Evolutionary conservation across 2,797 vertebrate species (phyloP).

Genomic region (Tenualosa ilisha): DNA sequence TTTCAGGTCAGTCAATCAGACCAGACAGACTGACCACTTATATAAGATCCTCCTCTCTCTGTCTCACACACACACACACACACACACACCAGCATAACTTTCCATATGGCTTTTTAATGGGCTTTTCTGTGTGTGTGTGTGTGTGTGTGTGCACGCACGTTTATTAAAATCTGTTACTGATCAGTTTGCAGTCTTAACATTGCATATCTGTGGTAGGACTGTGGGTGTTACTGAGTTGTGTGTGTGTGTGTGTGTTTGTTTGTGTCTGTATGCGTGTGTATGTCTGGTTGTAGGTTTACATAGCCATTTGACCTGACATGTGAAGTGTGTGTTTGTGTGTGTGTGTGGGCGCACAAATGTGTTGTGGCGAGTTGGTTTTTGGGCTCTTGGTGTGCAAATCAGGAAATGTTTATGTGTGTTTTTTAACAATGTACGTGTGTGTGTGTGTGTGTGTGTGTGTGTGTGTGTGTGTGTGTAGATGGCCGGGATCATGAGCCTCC

Average conservation of each 20-base stretch:
- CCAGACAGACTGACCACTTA: neutral
- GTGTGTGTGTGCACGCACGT: neutral
- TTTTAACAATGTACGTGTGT: neutral
- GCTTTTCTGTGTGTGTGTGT: neutral
- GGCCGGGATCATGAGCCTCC: neutral
- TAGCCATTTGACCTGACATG: neutral
- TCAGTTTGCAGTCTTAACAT: neutral
- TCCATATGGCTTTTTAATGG: slow-evolving; percentile 3
- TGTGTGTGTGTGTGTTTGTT: slow-evolving; percentile 10
- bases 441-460: neutral
- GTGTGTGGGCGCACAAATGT: neutral
- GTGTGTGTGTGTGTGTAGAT: neutral
- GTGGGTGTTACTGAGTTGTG: neutral
- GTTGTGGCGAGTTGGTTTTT: too few relatives aligned
- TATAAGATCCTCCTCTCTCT: neutral
- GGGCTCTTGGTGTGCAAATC: too few relatives aligned
- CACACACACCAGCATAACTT: neutral
- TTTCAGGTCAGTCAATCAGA: neutral
- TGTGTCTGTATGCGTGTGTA: neutral
- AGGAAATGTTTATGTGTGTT: too few relatives aligned
- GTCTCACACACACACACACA: neutral
- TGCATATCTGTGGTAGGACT: neutral
- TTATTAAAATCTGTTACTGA: neutral
- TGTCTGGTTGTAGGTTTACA: neutral
- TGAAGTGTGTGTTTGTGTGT: neutral